A percentile compares a stretch with the other conserved stretches of the same genome.
Conservation (phyloP, 2,888 invertebrate species). For the Zonitis immaculata region DNA sequence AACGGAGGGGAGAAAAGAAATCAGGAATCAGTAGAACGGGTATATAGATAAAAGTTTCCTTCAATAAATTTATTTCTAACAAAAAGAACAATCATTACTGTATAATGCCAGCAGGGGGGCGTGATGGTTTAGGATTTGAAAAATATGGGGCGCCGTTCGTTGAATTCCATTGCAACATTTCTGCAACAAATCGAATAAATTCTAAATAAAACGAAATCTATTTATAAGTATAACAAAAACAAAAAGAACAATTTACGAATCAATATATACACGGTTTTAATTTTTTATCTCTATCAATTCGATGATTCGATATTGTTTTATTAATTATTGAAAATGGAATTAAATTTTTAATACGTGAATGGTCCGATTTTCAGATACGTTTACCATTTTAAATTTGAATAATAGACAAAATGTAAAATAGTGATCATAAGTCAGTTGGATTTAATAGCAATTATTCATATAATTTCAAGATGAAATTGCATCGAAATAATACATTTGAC, state of each 20-base stretch:
- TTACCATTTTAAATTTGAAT: conserved; percentile 5
- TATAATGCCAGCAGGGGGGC: background rate
- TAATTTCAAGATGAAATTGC: background rate
- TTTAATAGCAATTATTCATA: conserved; percentile 8
- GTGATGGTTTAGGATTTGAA: background rate
- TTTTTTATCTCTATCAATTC: background rate
- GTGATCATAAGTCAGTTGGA: conserved; percentile 12
- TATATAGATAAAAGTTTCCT: background rate
- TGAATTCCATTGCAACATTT: conserved; percentile 1
- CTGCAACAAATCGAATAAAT: background rate
- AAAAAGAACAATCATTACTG: conserved; percentile 9
- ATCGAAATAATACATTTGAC: background rate
- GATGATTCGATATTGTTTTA: background rate
- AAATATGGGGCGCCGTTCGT: conserved; percentile 14
- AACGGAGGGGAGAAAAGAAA: too few species aligned
- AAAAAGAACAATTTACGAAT: background rate
- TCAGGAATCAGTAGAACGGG: too few species aligned
- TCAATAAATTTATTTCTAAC: conserved; percentile 4
- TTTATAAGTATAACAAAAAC: background rate
- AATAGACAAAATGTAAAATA: conserved; percentile 7
- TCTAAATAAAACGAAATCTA: background rate
- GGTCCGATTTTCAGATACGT: conserved; percentile 1
- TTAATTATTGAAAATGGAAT: conserved; percentile 11
- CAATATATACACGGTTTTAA: background rate
- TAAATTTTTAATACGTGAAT: conserved; percentile 7